phyloP scores from a whole-genome alignment of 2,797 vertebrate species.

The Podargus strigoides region DNA sequence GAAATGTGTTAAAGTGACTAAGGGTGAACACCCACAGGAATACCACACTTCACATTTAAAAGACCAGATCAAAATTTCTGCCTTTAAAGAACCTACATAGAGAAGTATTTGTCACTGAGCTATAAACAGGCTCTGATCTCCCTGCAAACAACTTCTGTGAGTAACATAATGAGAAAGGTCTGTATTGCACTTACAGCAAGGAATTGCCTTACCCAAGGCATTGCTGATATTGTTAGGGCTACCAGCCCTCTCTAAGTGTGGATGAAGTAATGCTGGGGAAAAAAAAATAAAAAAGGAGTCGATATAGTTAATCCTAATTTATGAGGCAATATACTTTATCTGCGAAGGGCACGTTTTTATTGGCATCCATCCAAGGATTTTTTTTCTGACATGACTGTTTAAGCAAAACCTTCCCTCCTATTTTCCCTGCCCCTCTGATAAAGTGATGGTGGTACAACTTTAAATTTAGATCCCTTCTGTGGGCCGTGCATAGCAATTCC shows the following conservation, averaged over 20 bases:
- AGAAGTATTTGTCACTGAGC: neutral
- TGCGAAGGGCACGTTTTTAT: neutral
- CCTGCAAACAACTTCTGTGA: neutral
- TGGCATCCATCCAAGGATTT: neutral
- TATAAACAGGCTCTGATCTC: neutral
- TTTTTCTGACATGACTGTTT: neutral
- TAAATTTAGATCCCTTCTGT: neutral
- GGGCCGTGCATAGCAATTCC: neutral
- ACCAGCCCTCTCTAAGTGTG: rapidly evolving
- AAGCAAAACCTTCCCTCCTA: neutral
- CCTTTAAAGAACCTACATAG: neutral
- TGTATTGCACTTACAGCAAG: neutral
- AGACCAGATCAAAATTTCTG: neutral
- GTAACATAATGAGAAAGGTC: neutral
- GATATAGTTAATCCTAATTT: neutral
- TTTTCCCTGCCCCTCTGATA: neutral
- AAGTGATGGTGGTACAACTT: neutral
- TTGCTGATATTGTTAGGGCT: neutral
- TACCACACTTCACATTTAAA: neutral
- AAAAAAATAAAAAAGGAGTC: rapidly evolving
- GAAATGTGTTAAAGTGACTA: neutral
- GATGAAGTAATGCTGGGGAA: neutral
- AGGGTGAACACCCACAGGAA: neutral
- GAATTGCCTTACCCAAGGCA: neutral
- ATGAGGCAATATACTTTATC: neutral